phyloP scores from a whole-genome alignment of 1,140 invertebrate genomes.

The Nephila pilipes region DNA sequence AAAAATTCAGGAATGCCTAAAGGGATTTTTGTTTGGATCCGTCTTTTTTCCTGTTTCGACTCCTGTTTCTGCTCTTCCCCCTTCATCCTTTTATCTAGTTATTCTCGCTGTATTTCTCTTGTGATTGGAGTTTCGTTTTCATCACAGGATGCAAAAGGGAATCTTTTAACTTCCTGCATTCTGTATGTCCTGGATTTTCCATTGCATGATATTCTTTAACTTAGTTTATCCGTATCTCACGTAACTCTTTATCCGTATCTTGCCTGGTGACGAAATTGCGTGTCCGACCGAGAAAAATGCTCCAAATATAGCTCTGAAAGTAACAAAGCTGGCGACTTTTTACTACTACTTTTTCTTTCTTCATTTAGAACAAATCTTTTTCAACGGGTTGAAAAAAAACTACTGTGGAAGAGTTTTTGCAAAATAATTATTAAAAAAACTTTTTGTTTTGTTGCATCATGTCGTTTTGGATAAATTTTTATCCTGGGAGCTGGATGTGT shows the following conservation, averaged over 20 bases:
- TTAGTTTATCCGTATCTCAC: constrained; percentile 33
- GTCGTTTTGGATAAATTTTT: background rate
- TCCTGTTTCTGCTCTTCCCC: background rate
- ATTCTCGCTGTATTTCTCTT: constrained; percentile 35
- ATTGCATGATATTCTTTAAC: constrained; percentile 37
- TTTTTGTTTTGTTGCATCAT: background rate
- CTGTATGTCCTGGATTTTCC: background rate
- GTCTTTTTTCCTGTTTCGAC: constrained; percentile 31
- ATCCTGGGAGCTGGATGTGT: background rate
- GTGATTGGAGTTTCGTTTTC: constrained; percentile 59
- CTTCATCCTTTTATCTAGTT: constrained; percentile 43
- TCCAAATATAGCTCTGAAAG: constrained; percentile 19
- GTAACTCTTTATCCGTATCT: background rate
- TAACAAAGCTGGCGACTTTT: constrained; percentile 13
- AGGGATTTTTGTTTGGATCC: constrained; percentile 52
- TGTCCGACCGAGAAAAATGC: background rate
- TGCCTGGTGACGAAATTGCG: constrained; percentile 46
- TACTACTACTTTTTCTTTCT: background rate
- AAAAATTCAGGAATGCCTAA: constrained; percentile 45
- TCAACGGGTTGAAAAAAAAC: background rate
- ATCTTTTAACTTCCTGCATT: background rate
- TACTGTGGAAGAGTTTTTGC: background rate
- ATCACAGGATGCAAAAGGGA: constrained; percentile 32
- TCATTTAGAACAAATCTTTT: background rate
- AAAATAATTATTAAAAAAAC: background rate